Percentiles rank a stretch among this genome's conserved stretches.
phyloP scores from a whole-genome alignment of 2,888 invertebrate species.

The Lapara coniferarum region DNA sequence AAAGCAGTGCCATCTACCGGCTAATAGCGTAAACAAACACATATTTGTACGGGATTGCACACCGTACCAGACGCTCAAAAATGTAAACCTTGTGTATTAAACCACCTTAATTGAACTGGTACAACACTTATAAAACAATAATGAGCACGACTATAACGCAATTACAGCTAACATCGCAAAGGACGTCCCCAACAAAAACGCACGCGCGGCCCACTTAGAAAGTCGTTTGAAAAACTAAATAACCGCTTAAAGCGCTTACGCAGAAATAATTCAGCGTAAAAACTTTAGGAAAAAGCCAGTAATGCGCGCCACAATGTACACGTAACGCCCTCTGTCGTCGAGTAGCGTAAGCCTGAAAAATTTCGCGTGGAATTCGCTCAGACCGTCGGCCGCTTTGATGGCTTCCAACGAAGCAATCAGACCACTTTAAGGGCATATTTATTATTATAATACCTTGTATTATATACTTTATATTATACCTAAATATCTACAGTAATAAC shows the following conservation, averaged over 20 bases:
- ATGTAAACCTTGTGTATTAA: constrained; percentile 32
- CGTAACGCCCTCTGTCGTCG: constrained; percentile 79
- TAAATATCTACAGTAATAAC: constrained; percentile 70
- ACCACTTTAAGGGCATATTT: constrained; percentile 81
- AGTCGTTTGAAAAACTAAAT: constrained; percentile 80
- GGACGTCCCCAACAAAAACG: constrained; percentile 68
- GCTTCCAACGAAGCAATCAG: constrained; percentile 82
- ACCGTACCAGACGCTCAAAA: constrained; percentile 30
- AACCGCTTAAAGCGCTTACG: constrained; percentile 77
- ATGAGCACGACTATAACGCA: constrained; percentile 63
- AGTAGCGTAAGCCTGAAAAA: constrained; percentile 71
- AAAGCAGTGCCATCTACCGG: constrained; percentile 53
- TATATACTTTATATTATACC: constrained; percentile 80
- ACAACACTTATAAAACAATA: constrained; percentile 68
- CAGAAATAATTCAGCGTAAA: constrained; percentile 74
- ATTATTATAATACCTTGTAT: constrained; percentile 82
- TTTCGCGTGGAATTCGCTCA: constrained; percentile 71
- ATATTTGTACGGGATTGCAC: constrained; percentile 20
- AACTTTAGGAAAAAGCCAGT: constrained; percentile 61
- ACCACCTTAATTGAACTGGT: constrained; percentile 47
- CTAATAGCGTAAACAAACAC: constrained; percentile 39
- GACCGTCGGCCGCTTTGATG: constrained; percentile 78
- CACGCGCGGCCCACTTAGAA: constrained; percentile 73
- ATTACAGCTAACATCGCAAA: constrained; percentile 76
- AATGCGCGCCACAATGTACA: constrained; percentile 70